These are phyloP conservation scores for Aproaerema taeniolella DNA, from an alignment of 2,888 invertebrate species.

Conservation along the genomic window DNA sequence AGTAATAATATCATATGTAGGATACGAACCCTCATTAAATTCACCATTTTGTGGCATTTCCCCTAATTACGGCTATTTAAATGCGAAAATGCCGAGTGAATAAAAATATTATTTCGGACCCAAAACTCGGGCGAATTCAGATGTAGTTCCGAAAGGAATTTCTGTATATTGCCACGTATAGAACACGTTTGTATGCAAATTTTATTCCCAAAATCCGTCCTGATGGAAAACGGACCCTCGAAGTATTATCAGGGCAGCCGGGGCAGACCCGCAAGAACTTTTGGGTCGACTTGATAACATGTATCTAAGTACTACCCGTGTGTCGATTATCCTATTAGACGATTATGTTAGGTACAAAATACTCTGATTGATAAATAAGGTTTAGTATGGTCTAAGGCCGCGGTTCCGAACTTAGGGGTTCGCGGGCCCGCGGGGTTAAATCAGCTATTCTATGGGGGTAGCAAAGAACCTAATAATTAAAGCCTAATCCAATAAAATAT, in stretches of 20 bases:
- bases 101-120: conserved; percentile 27
- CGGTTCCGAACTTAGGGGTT: too few species aligned
- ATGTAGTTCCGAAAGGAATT: conserved; percentile 49
- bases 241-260: conserved; percentile 47
- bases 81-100: conserved; percentile 20
- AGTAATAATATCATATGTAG: too few species aligned
- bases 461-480: too few species aligned
- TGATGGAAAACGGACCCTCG: conserved; percentile 60
- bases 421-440: too few species aligned
- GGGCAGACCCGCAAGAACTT: conserved; percentile 48
- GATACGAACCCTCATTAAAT: too few species aligned
- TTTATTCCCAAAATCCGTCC: conserved; percentile 60
- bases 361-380: too few species aligned
- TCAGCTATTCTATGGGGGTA: too few species aligned
- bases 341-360: too few species aligned
- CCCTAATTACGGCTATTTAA: conserved; percentile 10
- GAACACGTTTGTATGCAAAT: conserved; percentile 71
- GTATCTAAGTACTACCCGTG: conserved; percentile 29
- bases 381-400: too few species aligned
- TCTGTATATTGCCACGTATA: conserved; percentile 49
- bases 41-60: too few species aligned
- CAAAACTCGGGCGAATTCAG: conserved; percentile 18
- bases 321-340: conserved; percentile 49
- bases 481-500: too few species aligned
- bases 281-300: conserved; percentile 67